Conservation (phyloP, 92 coral and sea anemone species). For the Phymanthus crucifer region DNA sequence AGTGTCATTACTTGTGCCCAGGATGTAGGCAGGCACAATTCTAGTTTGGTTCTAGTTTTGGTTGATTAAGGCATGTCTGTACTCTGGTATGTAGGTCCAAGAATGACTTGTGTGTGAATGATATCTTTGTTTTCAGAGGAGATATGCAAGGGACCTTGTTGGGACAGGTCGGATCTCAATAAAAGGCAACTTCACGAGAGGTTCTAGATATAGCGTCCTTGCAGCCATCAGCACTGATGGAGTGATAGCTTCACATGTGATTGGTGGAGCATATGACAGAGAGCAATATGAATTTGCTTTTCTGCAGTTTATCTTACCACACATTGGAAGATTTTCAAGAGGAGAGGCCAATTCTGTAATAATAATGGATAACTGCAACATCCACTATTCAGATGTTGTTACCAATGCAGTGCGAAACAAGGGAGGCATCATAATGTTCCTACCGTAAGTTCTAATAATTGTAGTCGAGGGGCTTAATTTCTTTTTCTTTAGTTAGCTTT, state of each 20-base stretch:
- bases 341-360: conserved; percentile 40
- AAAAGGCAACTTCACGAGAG: conserved; percentile 53
- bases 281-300: conserved; percentile 45
- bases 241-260: conserved; percentile 32
- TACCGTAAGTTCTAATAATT: conserved; percentile 37
- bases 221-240: conserved; percentile 38
- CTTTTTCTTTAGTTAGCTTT: too few species aligned
- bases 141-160: conserved; percentile 27
- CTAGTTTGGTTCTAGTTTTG: too few species aligned
- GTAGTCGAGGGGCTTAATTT: too few species aligned
- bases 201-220: conserved; percentile 44
- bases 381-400: conserved; percentile 37
- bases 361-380: conserved; percentile 50
- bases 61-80: too few species aligned
- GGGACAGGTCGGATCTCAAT: conserved; percentile 38
- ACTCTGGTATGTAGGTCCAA: too few species aligned
- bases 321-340: conserved; percentile 39
- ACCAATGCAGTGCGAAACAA: conserved; percentile 27
- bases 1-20: too few species aligned
- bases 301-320: conserved; percentile 37
- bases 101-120: too few species aligned
- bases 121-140: conserved; percentile 24
- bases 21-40: too few species aligned
- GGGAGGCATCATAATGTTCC: conserved; percentile 54
- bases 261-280: conserved; percentile 35